Evolutionary conservation across 2,113 vertebrate species (phyloP).

Genomic region (Salminus brasiliensis): DNA sequence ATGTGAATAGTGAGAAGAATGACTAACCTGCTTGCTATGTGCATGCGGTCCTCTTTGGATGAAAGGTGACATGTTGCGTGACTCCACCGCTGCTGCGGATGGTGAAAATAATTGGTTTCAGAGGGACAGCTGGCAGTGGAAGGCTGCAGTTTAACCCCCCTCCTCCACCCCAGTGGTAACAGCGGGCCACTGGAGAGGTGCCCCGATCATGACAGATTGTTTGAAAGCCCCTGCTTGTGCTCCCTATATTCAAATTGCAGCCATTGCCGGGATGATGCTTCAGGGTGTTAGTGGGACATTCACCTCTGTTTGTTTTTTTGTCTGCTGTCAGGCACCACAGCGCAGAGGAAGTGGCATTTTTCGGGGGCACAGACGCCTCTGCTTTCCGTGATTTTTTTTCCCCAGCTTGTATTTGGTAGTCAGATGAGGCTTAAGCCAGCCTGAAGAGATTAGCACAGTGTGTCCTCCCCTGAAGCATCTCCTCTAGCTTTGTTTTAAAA

Average conservation of each 20-base stretch:
- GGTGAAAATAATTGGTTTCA: conserved; percentile 77
- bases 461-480: conserved; percentile 50
- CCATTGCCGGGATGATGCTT: conserved; percentile 45
- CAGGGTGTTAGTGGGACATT: not conserved
- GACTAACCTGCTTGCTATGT: conserved; percentile 51
- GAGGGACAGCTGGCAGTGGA: conserved; percentile 63
- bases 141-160: conserved; percentile 54
- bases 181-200: conserved; percentile 54
- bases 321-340: not conserved
- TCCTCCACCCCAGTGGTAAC: conserved; percentile 46
- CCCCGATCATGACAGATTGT: conserved; percentile 56
- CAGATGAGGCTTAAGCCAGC: not conserved
- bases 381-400: not conserved
- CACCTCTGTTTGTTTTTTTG: conserved; percentile 1
- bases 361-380: not conserved
- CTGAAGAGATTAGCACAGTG: conserved; percentile 55
- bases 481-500: conserved; percentile 63
- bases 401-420: not conserved
- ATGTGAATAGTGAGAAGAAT: conserved; percentile 50
- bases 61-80: conserved; percentile 66
- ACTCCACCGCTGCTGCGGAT: conserved; percentile 60
- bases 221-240: conserved; percentile 53
- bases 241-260: conserved; percentile 60
- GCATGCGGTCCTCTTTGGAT: conserved; percentile 55
- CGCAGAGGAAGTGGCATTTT: not conserved